A percentile compares a stretch with the other conserved stretches of the same genome.
Conservation (phyloP, 2,113 vertebrate genomes). For the Noctilio leporinus region DNA sequence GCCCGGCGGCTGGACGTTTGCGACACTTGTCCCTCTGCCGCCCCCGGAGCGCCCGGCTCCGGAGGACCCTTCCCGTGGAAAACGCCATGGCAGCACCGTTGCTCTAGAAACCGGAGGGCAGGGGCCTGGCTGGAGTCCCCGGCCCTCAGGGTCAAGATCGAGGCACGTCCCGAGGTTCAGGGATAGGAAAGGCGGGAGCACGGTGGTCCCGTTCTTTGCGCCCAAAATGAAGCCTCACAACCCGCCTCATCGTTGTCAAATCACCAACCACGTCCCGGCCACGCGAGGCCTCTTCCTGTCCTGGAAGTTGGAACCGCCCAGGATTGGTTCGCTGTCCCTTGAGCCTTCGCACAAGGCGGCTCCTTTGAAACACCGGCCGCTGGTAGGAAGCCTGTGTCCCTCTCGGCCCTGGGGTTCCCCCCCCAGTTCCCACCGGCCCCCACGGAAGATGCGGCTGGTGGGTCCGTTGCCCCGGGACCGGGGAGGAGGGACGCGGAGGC, state of each 20-base stretch:
- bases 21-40: constrained; percentile 55
- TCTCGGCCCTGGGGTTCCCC: constrained; percentile 55
- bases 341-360: constrained; percentile 65
- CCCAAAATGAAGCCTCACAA: constrained; percentile 73
- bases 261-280: constrained; percentile 59
- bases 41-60: constrained; percentile 52
- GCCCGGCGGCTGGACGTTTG: not conserved
- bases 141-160: constrained; percentile 71
- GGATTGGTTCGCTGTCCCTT: constrained; percentile 56
- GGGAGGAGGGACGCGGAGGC: not conserved
- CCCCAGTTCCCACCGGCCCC: constrained; percentile 59
- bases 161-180: constrained; percentile 67
- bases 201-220: constrained; percentile 53
- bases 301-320: constrained; percentile 59
- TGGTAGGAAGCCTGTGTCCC: constrained; percentile 56
- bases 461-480: no score
- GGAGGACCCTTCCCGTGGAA: constrained; percentile 59
- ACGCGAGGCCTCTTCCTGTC: constrained; percentile 64
- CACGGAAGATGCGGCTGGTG: no score
- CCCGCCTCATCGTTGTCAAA: constrained; percentile 65
- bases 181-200: constrained; percentile 64
- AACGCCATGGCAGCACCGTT: no score
- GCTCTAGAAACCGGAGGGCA: no score
- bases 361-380: constrained; percentile 24
- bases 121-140: constrained; percentile 65